Conservation (phyloP, 1,140 invertebrate species). For the Leucophenga varia region DNA sequence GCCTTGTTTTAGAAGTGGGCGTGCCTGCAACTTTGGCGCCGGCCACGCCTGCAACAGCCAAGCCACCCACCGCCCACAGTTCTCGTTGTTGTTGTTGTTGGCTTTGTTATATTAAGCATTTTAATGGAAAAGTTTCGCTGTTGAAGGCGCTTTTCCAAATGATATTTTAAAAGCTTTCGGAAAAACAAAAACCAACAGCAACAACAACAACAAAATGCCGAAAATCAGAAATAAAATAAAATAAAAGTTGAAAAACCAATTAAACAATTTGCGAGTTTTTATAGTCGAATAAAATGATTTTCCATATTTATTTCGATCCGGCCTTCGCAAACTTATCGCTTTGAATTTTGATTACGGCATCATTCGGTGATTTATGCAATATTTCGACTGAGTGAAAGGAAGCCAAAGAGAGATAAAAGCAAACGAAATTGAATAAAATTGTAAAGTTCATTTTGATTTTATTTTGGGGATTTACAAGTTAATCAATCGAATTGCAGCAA, state of each 20-base stretch:
- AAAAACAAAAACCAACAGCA: constrained; percentile 5
- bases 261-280: constrained; percentile 31
- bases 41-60: constrained; percentile 19
- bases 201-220: constrained; percentile 1
- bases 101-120: constrained; percentile 38
- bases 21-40: constrained; percentile 29
- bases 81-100: constrained; percentile 3
- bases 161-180: constrained; percentile 47
- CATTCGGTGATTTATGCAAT: too few species aligned
- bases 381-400: too few species aligned
- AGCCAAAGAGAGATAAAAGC: too few species aligned
- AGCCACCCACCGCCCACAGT: too few species aligned
- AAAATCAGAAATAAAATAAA: constrained; percentile 13
- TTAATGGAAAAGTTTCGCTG: constrained; percentile 50
- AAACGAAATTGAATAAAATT: too few species aligned
- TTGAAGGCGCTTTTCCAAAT: constrained; percentile 47
- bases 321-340: constrained; percentile 9
- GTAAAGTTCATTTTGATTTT: too few species aligned
- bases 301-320: background rate
- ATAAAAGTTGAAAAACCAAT: constrained; percentile 30
- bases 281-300: constrained; percentile 12
- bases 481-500: too few species aligned
- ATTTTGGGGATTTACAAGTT: too few species aligned
- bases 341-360: constrained; percentile 15
- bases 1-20: constrained; percentile 36